These are phyloP conservation scores for Pseudomugil tenellus DNA, from an alignment of 2,797 vertebrate species.

Conservation along the genomic window DNA sequence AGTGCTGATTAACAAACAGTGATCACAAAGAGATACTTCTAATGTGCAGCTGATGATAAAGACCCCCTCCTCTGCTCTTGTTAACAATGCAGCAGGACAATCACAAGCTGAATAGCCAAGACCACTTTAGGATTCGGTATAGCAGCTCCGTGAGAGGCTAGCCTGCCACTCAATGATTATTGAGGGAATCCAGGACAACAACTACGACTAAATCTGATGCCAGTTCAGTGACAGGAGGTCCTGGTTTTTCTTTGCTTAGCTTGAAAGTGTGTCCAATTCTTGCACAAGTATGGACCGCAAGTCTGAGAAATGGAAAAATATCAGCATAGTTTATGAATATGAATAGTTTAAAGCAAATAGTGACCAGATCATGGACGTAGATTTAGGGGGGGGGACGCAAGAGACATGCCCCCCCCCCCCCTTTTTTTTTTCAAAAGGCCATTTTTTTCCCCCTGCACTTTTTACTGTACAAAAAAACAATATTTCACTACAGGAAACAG, in stretches of 20 bases:
- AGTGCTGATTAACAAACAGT: conserved; percentile 49
- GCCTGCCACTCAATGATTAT: conserved; percentile 66
- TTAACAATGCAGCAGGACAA: conserved; percentile 37
- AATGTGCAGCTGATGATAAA: conserved; percentile 42
- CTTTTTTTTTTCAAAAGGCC: no score
- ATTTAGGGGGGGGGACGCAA: no score
- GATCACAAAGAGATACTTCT: conserved; percentile 21
- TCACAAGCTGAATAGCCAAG: conserved; percentile 51
- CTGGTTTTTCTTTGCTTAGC: conserved; percentile 48
- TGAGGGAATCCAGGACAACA: conserved; percentile 62
- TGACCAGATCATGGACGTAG: no score
- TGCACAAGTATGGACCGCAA: conserved; percentile 35
- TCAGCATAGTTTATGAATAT: conserved; percentile 51
- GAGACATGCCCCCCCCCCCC: no score
- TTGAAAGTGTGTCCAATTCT: conserved; percentile 50
- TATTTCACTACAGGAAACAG: no score
- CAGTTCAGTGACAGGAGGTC: conserved; percentile 64
- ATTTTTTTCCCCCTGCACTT: no score
- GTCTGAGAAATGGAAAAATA: conserved; percentile 49
- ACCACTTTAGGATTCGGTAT: conserved; percentile 55
- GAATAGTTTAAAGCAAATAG: conserved; percentile 35
- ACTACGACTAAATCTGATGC: conserved; percentile 33
- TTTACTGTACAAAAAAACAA: no score
- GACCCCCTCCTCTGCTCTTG: conserved; percentile 28
- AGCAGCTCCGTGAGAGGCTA: conserved; percentile 34